A percentile compares a stretch with the other conserved stretches of the same genome.
These are phyloP conservation scores for Rousettus leschenaultii DNA, from an alignment of 2,113 vertebrate genomes.

Conservation along the genomic window DNA sequence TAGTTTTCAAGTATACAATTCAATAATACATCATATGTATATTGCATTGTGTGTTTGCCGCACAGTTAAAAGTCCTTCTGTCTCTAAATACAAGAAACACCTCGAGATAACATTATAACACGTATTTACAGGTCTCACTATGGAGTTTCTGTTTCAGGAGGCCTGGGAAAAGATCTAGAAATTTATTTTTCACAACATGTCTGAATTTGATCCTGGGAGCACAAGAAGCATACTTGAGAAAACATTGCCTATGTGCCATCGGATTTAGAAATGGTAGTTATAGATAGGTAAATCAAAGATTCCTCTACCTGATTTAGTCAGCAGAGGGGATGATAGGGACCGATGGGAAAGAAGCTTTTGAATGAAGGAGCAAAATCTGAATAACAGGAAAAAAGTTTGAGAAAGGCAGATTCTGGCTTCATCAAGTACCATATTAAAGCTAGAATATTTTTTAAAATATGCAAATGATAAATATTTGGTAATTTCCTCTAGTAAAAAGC, in stretches of 20 bases:
- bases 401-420: neutral
- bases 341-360: neutral
- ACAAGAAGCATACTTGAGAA: neutral
- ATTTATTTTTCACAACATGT: neutral
- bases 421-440: neutral
- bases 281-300: neutral
- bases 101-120: neutral
- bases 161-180: neutral
- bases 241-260: neutral
- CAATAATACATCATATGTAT: too few relatives aligned
- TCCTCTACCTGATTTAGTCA: neutral
- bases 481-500: neutral
- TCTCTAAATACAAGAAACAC: neutral
- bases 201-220: neutral
- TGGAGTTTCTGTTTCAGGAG: neutral
- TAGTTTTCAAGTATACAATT: too few relatives aligned
- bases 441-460: neutral
- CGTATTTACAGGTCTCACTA: neutral
- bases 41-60: too few relatives aligned
- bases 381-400: neutral
- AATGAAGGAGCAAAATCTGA: neutral
- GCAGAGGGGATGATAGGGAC: neutral
- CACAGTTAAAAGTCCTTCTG: too few relatives aligned
- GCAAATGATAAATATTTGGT: neutral
- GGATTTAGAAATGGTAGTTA: neutral